A percentile compares a stretch with the other conserved stretches of the same genome.
These are phyloP conservation scores for Premnoplex brunnescens DNA, from an alignment of 2,797 vertebrate genomes.

Conservation along the genomic window DNA sequence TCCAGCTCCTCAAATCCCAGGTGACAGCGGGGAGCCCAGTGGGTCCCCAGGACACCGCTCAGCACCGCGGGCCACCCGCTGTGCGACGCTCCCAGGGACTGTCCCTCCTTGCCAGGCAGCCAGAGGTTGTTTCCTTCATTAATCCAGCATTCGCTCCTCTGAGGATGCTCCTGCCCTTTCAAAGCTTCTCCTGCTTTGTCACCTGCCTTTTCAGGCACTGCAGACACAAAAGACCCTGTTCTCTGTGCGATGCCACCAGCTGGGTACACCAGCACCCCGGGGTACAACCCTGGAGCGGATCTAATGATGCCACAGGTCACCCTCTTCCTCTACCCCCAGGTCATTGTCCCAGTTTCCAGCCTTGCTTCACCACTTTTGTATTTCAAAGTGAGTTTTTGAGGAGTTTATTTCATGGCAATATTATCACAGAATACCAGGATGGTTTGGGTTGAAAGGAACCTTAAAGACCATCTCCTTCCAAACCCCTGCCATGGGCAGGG, in stretches of 20 bases:
- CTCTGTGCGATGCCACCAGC: neutral
- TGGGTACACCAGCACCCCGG: neutral
- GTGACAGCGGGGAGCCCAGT: fast-evolving
- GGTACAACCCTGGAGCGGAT: neutral
- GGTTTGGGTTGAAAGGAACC: neutral
- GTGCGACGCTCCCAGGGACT: neutral
- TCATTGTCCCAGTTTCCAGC: neutral
- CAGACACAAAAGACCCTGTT: neutral
- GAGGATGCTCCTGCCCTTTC: constrained; percentile 18
- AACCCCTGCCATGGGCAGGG: neutral
- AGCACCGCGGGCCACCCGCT: fast-evolving
- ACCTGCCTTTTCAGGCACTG: neutral
- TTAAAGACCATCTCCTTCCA: fast-evolving
- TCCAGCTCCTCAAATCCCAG: neutral
- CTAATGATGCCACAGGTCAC: fast-evolving
- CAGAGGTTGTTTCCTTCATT: constrained; percentile 1
- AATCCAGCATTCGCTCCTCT: neutral
- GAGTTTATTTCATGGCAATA: neutral
- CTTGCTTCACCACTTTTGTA: neutral
- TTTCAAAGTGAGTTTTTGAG: neutral
- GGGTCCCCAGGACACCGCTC: neutral
- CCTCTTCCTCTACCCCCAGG: neutral
- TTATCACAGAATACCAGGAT: neutral
- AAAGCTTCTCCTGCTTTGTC: neutral
- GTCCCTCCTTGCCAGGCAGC: neutral